A percentile compares a stretch with the other conserved stretches of the same genome.
Evolutionary conservation across 1,140 invertebrate species (phyloP).

Genomic region (Drosophila paulistorum): DNA sequence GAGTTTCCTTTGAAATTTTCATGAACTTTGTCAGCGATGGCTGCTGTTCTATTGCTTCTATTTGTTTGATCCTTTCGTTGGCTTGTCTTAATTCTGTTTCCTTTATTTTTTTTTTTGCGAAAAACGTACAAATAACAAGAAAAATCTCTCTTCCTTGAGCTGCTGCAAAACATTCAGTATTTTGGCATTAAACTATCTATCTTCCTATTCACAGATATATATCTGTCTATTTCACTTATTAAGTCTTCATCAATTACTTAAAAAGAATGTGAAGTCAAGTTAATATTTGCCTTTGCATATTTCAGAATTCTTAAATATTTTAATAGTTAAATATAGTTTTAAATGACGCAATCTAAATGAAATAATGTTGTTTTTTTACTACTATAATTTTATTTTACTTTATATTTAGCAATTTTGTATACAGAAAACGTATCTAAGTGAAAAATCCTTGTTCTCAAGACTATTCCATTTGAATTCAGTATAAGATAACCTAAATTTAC

Average conservation of each 20-base stretch:
- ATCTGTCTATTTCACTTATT: slow-evolving; percentile 4
- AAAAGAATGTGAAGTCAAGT: slow-evolving; percentile 33
- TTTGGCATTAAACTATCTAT: slow-evolving; percentile 42
- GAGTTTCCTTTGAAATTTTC: slow-evolving; percentile 55
- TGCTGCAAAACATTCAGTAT: slow-evolving; percentile 33
- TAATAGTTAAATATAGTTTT: too few species aligned
- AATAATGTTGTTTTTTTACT: too few species aligned
- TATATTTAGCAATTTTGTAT: too few species aligned
- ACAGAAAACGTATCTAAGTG: too few species aligned
- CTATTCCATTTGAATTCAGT: too few species aligned
- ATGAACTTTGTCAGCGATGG: slow-evolving; percentile 38
- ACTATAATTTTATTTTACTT: too few species aligned
- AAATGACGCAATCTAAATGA: too few species aligned
- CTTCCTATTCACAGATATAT: not conserved
- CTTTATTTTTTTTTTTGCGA: slow-evolving; percentile 17
- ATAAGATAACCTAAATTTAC: too few species aligned
- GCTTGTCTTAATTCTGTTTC: slow-evolving; percentile 37
- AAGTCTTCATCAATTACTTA: slow-evolving; percentile 37
- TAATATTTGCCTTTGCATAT: too few species aligned
- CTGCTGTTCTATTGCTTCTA: not conserved
- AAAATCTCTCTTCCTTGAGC: not conserved
- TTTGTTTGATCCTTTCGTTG: slow-evolving; percentile 32
- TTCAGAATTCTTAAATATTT: too few species aligned
- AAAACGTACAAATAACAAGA: not conserved
- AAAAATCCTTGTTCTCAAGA: too few species aligned